Conservation (phyloP, 37 sponge, comb jelly and placozoan genomes). For the Aphrocallistes beatrix region DNA sequence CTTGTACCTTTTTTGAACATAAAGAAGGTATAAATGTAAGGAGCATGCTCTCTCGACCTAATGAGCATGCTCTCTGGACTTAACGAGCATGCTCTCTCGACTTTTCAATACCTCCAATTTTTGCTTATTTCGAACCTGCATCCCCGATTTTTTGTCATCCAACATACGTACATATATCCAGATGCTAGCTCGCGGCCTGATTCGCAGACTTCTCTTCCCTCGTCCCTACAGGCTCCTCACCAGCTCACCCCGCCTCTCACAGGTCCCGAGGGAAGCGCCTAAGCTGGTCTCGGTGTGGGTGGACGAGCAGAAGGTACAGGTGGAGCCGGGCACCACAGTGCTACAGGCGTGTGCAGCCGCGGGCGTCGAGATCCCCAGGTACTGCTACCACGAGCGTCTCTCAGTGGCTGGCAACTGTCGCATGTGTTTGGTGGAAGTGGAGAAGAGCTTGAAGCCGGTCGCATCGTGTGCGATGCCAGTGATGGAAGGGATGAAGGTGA, state of each 20-base stretch:
- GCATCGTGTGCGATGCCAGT: slow-evolving; percentile 98
- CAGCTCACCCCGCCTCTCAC: background rate
- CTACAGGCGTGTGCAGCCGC: slow-evolving; percentile 88
- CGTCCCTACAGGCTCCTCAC: background rate
- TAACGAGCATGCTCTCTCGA: too few species aligned
- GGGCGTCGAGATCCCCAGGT: slow-evolving; percentile 88
- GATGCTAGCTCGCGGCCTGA: background rate
- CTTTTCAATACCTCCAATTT: too few species aligned
- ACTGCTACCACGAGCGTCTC: slow-evolving; percentile 92
- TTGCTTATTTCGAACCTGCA: too few species aligned
- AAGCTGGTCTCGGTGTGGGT: slow-evolving; percentile 82
- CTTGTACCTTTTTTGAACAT: too few species aligned
- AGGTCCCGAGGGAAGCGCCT: slow-evolving; percentile 32
- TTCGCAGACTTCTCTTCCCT: background rate
- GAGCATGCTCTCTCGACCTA: too few species aligned
- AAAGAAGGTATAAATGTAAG: too few species aligned
- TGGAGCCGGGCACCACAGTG: slow-evolving; percentile 81
- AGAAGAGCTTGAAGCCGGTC: slow-evolving; percentile 78
- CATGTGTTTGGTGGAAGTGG: slow-evolving; percentile 96
- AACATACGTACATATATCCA: too few species aligned
- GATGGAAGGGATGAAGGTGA: slow-evolving; percentile 71
- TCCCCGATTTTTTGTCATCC: too few species aligned
- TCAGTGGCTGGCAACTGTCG: slow-evolving; percentile 93
- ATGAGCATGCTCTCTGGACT: too few species aligned
- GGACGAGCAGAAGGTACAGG: slow-evolving; percentile 56